These are phyloP conservation scores for Epiblema foenella DNA, from an alignment of 2,888 invertebrate genomes.

Conservation along the genomic window DNA sequence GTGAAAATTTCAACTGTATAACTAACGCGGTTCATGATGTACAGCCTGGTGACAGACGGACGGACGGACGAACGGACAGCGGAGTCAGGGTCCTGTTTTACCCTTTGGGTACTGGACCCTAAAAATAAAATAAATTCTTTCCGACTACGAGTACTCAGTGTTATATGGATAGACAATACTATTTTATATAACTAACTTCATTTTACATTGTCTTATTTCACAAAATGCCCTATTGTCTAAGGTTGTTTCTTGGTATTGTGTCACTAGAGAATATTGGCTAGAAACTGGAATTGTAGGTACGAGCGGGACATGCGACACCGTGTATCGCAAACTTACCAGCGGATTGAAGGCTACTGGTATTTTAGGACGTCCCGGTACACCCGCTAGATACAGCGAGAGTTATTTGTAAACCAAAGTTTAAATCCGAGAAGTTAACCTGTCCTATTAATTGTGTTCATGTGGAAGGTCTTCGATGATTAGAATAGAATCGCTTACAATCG, in stretches of 20 bases:
- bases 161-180: too few relatives aligned
- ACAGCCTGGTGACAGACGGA: too few relatives aligned
- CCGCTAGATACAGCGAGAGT: constrained; percentile 19
- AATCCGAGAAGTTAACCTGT: constrained; percentile 24
- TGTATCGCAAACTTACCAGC: constrained; percentile 36
- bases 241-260: constrained; percentile 24
- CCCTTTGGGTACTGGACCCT: too few relatives aligned
- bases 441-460: constrained; percentile 10
- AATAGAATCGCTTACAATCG: constrained; percentile 3
- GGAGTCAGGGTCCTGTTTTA: too few relatives aligned
- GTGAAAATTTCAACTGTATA: too few relatives aligned
- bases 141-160: too few relatives aligned
- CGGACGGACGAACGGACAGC: too few relatives aligned
- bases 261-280: constrained; percentile 29
- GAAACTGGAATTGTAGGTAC: constrained; percentile 39
- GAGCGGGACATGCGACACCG: constrained; percentile 39
- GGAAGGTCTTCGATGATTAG: constrained; percentile 18
- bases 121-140: too few relatives aligned
- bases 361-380: constrained; percentile 34
- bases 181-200: background rate
- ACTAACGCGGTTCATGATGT: too few relatives aligned
- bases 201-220: constrained; percentile 2
- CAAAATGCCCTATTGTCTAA: constrained; percentile 17
- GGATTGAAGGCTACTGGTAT: constrained; percentile 44
- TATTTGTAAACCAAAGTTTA: constrained; percentile 32